Conservation (phyloP, 2,888 invertebrate species). For the Lycia hirtaria region DNA sequence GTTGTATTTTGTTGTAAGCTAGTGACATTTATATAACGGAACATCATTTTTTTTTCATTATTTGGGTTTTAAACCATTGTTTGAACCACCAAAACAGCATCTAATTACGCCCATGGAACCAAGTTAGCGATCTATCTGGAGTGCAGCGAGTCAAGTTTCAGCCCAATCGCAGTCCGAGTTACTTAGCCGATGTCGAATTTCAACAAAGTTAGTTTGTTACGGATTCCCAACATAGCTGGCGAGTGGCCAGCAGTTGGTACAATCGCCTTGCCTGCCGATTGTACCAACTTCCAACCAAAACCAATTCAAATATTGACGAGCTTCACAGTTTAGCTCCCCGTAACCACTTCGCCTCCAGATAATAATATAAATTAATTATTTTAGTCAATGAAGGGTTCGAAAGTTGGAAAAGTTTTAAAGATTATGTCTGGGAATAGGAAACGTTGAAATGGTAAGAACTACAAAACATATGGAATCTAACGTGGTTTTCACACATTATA, state of each 20-base stretch:
- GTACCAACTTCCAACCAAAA: constrained; percentile 32
- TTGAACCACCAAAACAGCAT: too few relatives aligned
- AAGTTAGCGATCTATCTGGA: constrained; percentile 39
- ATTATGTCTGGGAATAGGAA: constrained; percentile 24
- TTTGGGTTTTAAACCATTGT: too few relatives aligned
- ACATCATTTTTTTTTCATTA: too few relatives aligned
- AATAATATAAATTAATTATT: constrained; percentile 34
- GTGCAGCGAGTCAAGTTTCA: constrained; percentile 24
- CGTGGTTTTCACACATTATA: too few relatives aligned
- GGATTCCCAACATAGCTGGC: constrained; percentile 60
- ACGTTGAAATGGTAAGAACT: constrained; percentile 14
- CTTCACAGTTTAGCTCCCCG: constrained; percentile 27
- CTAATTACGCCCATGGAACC: too few relatives aligned
- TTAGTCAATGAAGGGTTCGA: constrained; percentile 26
- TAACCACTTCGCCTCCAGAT: constrained; percentile 23
- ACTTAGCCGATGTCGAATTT: constrained; percentile 59
- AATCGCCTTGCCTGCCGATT: constrained; percentile 43
- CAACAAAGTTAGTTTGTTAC: constrained; percentile 69
- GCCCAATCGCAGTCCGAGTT: constrained; percentile 41
- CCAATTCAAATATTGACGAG: constrained; percentile 30
- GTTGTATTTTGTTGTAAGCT: background rate
- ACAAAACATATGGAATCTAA: too few relatives aligned
- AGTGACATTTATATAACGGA: too few relatives aligned
- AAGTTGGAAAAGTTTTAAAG: constrained; percentile 28
- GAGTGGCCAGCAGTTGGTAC: too few relatives aligned